Evolutionary conservation across 2,888 invertebrate species (phyloP), one percentile per base, ranked within the genome.

Genomic region (Megastigmus dorsalis): DNA sequence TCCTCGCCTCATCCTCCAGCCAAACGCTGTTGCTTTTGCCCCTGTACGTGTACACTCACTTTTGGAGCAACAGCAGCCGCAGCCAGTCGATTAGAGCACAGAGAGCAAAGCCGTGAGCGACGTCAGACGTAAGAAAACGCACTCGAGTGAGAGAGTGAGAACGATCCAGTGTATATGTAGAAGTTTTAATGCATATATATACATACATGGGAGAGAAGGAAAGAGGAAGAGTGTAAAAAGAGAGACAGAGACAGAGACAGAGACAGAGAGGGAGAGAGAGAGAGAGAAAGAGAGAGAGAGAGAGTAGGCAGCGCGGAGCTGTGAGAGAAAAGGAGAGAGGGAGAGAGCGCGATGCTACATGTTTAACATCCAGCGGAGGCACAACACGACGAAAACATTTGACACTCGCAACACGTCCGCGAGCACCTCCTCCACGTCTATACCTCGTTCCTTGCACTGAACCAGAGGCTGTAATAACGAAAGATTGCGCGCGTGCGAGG

Each of bases 101-200:
- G 41, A 1, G 2, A n/a, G 5, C 13, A 13, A 10, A 57, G 23
- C 20, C 6, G 9, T 13, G 4, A 55, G 45, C 66, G 55, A 67
- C 55, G 66, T 67, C 66, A 63, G 50, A 63, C 66, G 33, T 41
- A 66, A 54, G 43, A 66, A 66, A 55, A 28, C 36, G 50, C 36
- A 59, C 57, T 23, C 36, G 67, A 23, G 57, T 57, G 28, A 41
- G 23, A 52, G 30, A 52, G 69, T 54, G 13, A 6, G 30, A 41
- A n/a, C 13, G 43, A 43, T 23, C n/a, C 13, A 30, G 41, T 3
- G 41, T 3, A n/a, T n/a, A 41, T 30, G 28, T n/a, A 15, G 10
- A 26, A 15, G 33, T 28, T 20, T 20, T 15, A 48, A 48, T 20
- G 3, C 1, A 13, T 7, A 23, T 23, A 9, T 26, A n/a, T n/a